A percentile compares a stretch with the other conserved stretches of the same genome.
Conservation (phyloP, 2,113 vertebrate genomes). For the Myiagra hebetior region DNA sequence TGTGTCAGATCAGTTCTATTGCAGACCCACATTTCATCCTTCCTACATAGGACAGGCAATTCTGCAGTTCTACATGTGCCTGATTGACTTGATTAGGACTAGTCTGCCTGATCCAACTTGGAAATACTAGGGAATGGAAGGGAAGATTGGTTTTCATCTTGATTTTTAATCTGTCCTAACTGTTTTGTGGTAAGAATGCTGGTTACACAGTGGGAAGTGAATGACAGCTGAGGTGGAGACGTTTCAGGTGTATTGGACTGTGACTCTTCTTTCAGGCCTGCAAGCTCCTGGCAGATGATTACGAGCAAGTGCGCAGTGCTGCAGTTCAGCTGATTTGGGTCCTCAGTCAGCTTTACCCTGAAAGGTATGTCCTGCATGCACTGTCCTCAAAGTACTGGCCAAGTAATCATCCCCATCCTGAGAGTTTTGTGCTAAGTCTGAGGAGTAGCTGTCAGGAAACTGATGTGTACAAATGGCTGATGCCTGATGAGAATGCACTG, state of each 20-base stretch:
- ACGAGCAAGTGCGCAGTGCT: conserved; percentile 95
- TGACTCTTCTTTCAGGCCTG: conserved; percentile 81
- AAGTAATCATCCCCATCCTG: background rate
- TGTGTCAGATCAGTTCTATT: background rate
- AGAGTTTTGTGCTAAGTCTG: background rate
- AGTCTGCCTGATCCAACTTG: background rate
- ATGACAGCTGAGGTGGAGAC: background rate
- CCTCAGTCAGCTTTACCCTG: conserved; percentile 92
- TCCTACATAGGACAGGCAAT: background rate
- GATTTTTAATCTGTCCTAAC: background rate
- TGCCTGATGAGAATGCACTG: background rate
- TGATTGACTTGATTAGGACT: background rate
- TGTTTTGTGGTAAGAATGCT: background rate
- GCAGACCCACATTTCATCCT: background rate
- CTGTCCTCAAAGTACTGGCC: background rate
- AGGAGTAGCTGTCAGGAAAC: background rate
- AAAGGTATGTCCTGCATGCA: conserved; percentile 76
- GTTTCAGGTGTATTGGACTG: background rate
- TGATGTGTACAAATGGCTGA: background rate
- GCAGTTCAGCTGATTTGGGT: conserved; percentile 96
- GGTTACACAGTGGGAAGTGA: background rate
- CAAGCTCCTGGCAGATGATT: conserved; percentile 90
- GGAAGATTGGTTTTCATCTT: background rate
- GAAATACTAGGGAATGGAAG: background rate
- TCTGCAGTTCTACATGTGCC: background rate